Conservation (phyloP, 2,797 vertebrate genomes). For the Antennarius maculatus region DNA sequence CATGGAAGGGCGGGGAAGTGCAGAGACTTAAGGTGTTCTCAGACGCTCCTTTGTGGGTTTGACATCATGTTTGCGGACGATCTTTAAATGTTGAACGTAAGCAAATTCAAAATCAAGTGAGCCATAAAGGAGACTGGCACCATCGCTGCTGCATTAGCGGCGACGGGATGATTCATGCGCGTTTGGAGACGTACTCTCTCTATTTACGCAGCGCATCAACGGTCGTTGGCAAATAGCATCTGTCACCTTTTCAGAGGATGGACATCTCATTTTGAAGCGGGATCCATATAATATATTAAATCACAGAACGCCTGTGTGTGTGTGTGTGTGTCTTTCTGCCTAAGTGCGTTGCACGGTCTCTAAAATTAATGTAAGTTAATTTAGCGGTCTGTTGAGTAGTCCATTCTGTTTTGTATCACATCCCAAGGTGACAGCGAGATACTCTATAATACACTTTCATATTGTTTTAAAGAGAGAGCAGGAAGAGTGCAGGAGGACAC, state of each 20-base stretch:
- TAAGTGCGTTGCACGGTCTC: constrained; percentile 23
- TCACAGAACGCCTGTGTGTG: constrained; percentile 13
- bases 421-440: constrained; percentile 70
- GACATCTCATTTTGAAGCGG: constrained; percentile 42
- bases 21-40: too few species aligned
- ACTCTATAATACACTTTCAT: constrained; percentile 57
- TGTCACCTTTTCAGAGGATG: constrained; percentile 49
- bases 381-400: constrained; percentile 67
- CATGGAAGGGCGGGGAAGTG: too few species aligned
- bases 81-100: constrained; percentile 5
- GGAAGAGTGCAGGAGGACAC: background rate
- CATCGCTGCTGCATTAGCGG: constrained; percentile 3
- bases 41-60: too few species aligned
- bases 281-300: constrained; percentile 39
- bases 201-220: constrained; percentile 32
- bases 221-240: constrained; percentile 27
- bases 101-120: constrained; percentile 10
- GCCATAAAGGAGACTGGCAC: constrained; percentile 1
- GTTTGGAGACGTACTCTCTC: constrained; percentile 25
- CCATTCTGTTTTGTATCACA: constrained; percentile 65
- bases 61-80: background rate
- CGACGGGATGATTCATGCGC: constrained; percentile 19
- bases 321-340: constrained; percentile 7
- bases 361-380: constrained; percentile 71
- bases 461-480: constrained; percentile 51